Conservation (phyloP, 1,140 invertebrate genomes). For the Zophobas atratus region DNA sequence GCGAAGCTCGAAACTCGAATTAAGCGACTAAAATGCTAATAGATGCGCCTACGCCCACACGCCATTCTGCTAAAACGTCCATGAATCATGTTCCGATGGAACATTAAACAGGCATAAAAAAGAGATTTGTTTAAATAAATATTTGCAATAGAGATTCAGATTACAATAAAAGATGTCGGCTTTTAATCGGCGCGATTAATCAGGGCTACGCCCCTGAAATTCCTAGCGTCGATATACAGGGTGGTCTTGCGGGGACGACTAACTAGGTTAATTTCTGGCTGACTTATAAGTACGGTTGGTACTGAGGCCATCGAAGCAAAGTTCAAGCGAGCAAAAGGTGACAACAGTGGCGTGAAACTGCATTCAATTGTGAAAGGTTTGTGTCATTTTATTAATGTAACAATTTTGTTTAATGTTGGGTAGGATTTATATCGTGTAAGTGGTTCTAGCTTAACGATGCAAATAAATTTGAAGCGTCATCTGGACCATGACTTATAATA, state of each 20-base stretch:
- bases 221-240: background rate
- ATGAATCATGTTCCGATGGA: constrained; percentile 28
- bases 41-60: constrained; percentile 23
- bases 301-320: background rate
- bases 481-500: constrained; percentile 28
- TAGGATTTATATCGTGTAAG: constrained; percentile 25
- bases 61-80: constrained; percentile 15
- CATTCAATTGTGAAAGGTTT: constrained; percentile 33
- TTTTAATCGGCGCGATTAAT: constrained; percentile 31
- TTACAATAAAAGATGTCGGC: constrained; percentile 21
- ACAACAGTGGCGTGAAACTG: background rate
- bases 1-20: background rate
- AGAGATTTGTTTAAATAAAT: constrained; percentile 31
- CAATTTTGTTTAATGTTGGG: constrained; percentile 33
- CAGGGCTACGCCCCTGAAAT: background rate
- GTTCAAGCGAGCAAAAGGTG: background rate
- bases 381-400: constrained; percentile 27
- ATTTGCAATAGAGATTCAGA: constrained; percentile 16
- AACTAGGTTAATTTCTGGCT: background rate
- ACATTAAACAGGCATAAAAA: constrained; percentile 36
- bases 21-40: constrained; percentile 33
- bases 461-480: constrained; percentile 36
- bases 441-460: constrained; percentile 20
- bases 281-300: too few species aligned
- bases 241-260: background rate